Evolutionary conservation across 2,888 invertebrate species (phyloP), one percentile per base, ranked within the genome.

Genomic region (Orgyia antiqua): DNA sequence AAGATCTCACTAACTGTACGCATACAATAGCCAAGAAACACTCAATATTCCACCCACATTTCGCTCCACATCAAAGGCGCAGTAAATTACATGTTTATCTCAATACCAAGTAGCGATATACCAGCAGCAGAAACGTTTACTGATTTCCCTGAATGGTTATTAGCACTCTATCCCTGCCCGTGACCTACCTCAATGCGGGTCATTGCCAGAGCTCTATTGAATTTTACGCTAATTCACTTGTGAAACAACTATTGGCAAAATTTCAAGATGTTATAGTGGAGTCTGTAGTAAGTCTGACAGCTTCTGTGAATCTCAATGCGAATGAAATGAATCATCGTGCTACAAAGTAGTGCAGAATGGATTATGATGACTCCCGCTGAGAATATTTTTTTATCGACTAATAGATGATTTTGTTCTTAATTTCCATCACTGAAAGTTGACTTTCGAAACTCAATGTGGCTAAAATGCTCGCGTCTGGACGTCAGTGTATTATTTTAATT

Each of bases 251-350:
- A 80, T 83, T 86, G 84, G 84, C 84, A 84, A 75, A 82, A 79
- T 76, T 76, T 83, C 84, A 86, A 86, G 69, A 73, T 65, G 56
- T 63, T 48, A 56, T 63, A 66, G 63, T 65, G 54, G 57, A 66
- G 83, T 84, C 84, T 84, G 83, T 84, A 82, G 84, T 80, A 74
- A 54, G 84, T 84, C 84, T 79, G 68, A 71, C 67, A 68, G 68
- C 55, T 62, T 57, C 56, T 60, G 45, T 45, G 48, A 43, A 45
- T 49, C 37, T 36, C 30, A 36, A 33, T 36, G 39, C 42, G 39
- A 2, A 67, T 76, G n/a, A n/a, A n/a, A n/a, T n/a, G 79, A 79
- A 64, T 80, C 80, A 78, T 62, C 50, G 41, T 36, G 39, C 39
- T 44, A 45, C 50, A 39, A 36, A 42, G 47, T 47, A 6, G 39